Evolutionary conservation across 1,140 invertebrate genomes (phyloP), one percentile per base, ranked within the genome.

Genomic region (Drosophila mauritiana): DNA sequence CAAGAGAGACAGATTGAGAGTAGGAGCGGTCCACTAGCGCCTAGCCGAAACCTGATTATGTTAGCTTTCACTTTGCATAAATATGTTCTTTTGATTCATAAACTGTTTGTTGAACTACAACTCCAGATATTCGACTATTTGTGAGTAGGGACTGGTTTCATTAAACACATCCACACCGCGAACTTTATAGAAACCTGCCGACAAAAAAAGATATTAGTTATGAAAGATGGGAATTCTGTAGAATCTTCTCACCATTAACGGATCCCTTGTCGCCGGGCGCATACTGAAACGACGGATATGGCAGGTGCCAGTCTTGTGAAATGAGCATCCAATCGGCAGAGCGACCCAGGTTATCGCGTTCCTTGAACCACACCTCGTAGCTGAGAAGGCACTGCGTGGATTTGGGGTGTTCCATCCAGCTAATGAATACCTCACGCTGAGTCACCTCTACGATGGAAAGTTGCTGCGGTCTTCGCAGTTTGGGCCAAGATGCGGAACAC

Each of bases 261-360:
- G 79, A 79, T 54, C 72, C 73, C 58, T 48, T 49, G 1, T 48
- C 15, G 1, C 72, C 57, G 0, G 70, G 59, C 0, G 88, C 84
- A 46, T 80, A 92, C 11, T 92, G 91, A 76, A 91, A 92, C 17
- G 84, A 91, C n/a, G 90, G 76, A 80, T 81, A 91, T 0, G 92
- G 91, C 45, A 92, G 68, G 68, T 92, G 91, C 84, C 89, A 90
- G 22, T 56, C 75, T 1, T 49, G 22, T 4, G 81, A 80, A 22
- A 92, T 84, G 3, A 65, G 40, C 15, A 40, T 49, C 89, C 90
- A 92, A n/a, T 80, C 68, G n/a, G 67, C 53, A 1, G 51, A 69
- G 0, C 25, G 36, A 8, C 46, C 25, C 27, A 34, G 17, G 13
- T 31, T 51, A 37, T 48, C 73, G 54, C 79, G 68, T 22, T 83